Evolutionary conservation across 2,113 vertebrate species (phyloP), one percentile per base, ranked within the genome.

Genomic region (Zapus hudsonius): DNA sequence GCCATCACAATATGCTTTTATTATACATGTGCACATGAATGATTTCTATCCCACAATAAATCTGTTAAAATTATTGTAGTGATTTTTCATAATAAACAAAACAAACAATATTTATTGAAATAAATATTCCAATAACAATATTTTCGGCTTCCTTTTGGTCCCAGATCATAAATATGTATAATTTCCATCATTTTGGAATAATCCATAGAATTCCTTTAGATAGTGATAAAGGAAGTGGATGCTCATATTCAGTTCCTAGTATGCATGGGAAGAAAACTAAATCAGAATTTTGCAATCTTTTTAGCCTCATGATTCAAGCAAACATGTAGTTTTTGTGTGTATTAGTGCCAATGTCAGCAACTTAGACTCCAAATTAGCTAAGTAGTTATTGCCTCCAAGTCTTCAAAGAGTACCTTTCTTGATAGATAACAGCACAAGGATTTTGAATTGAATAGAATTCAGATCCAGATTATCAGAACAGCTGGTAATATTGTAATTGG

Each of bases 271-370:
- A 63, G 85, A 84, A 94, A 90, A 89, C 3, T 1, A 55, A 91
- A 93, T 95, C 78, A 69, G 95, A 96, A 95, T 90, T 79, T 7
- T 92, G 70, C n/a, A 73, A 83, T 95, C 93, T 95, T 17, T 92
- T 95, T 96, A 47, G 91, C 84, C 81, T 89, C 23, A 74, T 33
- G 70, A 67, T 89, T 93, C 87, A 0, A 95, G 59, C 76, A 94
- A 72, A 93, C 52, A 52, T 94, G 16, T 47, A 66, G 5, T 40
- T 72, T 91, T 93, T 96, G 91, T 92, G 3, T 89, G 89, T 93
- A 93, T n/a, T 76, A 72, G 74, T 27, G 31, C 4, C 38, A 93
- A 4, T 15, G 69, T 95, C 44, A 96, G 42, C 4, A 86, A 29
- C 36, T 78, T 93, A 92, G 75, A 81, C 52, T 52, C 25, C 69